phyloP scores from a whole-genome alignment of 2,888 invertebrate species.

The Ommatoiulus sabulosus region DNA sequence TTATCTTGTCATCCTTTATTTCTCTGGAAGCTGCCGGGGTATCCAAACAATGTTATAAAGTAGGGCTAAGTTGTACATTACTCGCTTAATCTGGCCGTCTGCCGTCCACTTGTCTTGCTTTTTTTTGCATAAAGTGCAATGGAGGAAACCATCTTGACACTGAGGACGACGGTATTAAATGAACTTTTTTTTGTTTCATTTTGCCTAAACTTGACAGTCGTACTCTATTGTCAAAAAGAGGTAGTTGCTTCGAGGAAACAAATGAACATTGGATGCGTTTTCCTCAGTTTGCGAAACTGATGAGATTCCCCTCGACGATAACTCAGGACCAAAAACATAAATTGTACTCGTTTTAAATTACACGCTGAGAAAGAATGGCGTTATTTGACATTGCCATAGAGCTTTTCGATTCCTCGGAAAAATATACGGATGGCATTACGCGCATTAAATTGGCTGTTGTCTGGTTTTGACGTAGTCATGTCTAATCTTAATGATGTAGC shows the following conservation, averaged over 20 bases:
- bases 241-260: slow-evolving; percentile 1
- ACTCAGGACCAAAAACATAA: slow-evolving; percentile 30
- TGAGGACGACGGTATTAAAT: background rate
- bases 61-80: background rate
- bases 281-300: slow-evolving; percentile 4
- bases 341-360: slow-evolving; percentile 12
- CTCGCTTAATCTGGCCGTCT: background rate
- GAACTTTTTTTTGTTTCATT: slow-evolving; percentile 30
- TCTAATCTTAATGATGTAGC: background rate
- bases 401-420: background rate
- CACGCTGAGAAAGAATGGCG: background rate
- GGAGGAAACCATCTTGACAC: background rate
- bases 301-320: slow-evolving; percentile 47
- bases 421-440: background rate
- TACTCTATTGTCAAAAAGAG: slow-evolving; percentile 33
- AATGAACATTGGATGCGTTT: slow-evolving; percentile 13
- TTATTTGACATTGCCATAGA: background rate
- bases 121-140: slow-evolving; percentile 16
- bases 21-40: background rate
- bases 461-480: background rate
- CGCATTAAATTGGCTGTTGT: background rate
- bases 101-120: background rate
- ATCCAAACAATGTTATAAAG: slow-evolving; percentile 47
- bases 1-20: slow-evolving; percentile 35
- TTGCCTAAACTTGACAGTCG: slow-evolving; percentile 42